A percentile compares a stretch with the other conserved stretches of the same genome.
Evolutionary conservation across 1,140 invertebrate species (phyloP).

Genomic region (Chrysopa pallens): DNA sequence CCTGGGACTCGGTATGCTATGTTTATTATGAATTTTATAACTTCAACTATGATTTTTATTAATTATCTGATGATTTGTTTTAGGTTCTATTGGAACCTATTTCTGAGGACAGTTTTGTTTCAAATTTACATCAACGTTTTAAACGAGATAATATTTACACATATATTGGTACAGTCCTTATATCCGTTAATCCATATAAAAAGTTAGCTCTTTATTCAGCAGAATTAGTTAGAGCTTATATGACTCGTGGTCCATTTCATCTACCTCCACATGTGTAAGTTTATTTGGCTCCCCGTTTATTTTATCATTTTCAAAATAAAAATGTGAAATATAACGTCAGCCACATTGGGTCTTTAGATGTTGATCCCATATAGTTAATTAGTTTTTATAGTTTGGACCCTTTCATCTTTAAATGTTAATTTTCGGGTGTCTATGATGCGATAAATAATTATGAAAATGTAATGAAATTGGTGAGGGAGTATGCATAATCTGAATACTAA

Average conservation of each 20-base stretch:
- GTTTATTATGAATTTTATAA: not conserved
- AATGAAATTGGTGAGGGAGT: no score
- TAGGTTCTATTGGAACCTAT: slow-evolving; percentile 43
- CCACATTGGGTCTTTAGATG: no score
- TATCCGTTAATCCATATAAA: slow-evolving; percentile 65
- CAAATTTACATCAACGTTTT: slow-evolving; percentile 56
- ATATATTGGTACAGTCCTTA: slow-evolving; percentile 56
- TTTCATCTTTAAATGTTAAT: no score
- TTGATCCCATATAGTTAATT: slow-evolving; percentile 19
- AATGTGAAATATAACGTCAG: no score
- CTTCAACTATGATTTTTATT: not conserved
- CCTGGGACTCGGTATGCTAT: slow-evolving; percentile 44
- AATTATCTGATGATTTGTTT: not conserved
- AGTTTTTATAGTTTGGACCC: slow-evolving; percentile 20
- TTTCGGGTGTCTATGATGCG: no score
- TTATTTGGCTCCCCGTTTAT: slow-evolving; percentile 3
- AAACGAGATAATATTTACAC: slow-evolving; percentile 67
- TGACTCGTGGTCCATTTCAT: slow-evolving; percentile 60
- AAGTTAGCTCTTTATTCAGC: slow-evolving; percentile 60
- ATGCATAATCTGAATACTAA: no score
- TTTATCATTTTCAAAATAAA: slow-evolving; percentile 18
- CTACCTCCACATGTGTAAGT: slow-evolving; percentile 80
- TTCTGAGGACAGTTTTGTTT: slow-evolving; percentile 54
- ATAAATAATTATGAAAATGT: no score
- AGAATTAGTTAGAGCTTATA: slow-evolving; percentile 56